These are phyloP conservation scores for Hormaphis cornu DNA, from an alignment of 1,140 invertebrate genomes.

Conservation along the genomic window DNA sequence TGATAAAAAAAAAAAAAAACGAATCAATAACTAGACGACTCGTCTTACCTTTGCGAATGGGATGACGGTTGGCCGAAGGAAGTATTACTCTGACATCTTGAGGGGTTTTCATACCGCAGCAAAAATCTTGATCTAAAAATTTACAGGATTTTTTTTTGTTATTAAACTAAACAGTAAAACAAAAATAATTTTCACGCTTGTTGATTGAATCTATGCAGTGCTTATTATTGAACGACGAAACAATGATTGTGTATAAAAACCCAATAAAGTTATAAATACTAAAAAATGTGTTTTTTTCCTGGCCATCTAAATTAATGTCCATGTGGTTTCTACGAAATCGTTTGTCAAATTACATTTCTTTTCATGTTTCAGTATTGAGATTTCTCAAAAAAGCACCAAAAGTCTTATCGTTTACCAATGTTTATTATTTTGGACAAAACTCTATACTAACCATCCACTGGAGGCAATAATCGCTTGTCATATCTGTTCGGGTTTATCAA, in stretches of 20 bases:
- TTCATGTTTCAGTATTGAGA: too few relatives aligned
- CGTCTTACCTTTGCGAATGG: constrained; percentile 20
- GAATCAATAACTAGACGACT: background rate
- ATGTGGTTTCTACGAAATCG: too few relatives aligned
- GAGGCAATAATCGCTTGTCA: constrained; percentile 75
- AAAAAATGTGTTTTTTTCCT: too few relatives aligned
- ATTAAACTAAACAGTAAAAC: constrained; percentile 40
- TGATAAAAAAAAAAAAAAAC: background rate
- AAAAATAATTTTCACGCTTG: too few relatives aligned
- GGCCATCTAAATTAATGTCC: too few relatives aligned
- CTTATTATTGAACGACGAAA: too few relatives aligned
- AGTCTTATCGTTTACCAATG: too few relatives aligned
- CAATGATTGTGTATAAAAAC: too few relatives aligned
- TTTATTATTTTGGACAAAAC: background rate
- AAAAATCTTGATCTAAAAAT: constrained; percentile 73
- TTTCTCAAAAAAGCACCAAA: too few relatives aligned
- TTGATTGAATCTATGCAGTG: too few relatives aligned
- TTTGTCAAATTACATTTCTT: too few relatives aligned
- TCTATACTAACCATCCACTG: constrained; percentile 60
- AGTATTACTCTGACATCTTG: constrained; percentile 48
- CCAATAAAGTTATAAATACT: too few relatives aligned
- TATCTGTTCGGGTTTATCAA: constrained; percentile 68
- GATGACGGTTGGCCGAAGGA: constrained; percentile 25
- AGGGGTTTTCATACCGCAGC: constrained; percentile 67
- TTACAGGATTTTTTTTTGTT: background rate